Base-by-base conservation (phyloP, 2,888 invertebrate genomes). In the Ectemnius continuus region DNA sequence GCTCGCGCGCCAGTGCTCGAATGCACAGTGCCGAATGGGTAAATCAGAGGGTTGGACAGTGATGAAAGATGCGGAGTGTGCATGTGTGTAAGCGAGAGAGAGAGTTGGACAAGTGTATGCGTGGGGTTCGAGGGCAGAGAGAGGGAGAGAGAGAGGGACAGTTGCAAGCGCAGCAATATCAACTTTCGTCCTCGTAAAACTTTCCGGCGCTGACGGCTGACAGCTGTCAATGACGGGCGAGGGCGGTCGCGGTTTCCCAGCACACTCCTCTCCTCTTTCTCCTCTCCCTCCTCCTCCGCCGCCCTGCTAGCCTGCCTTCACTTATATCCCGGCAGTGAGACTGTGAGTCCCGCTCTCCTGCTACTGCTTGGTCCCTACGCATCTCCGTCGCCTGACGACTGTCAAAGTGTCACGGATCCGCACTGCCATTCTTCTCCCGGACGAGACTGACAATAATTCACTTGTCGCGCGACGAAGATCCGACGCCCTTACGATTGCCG, bases 161-260 rank as follows among this genome's bases (percentile, higher is more conserved):
- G 69, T 78, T 83, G 88, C 88, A 85, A 87, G 84, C 87, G 80
- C 85, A 85, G 88, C 87, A 86, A 88, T 89, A 87, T 89, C 85
- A 87, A 85, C 83, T 86, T 85, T 84, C 78, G 80, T 75, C 74
- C 78, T 81, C 79, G 85, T 84, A 82, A 86, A 89, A 88, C 84
- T 89, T 87, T 86, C 80, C 80, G 80, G 72, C 83, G 81, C 79
- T 84, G 86, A 88, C 87, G 83, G 82, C 84, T 87, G 87, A 87
- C 88, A 88, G 87, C 88, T 87, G 88, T 88, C 87, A 88, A 87
- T 86, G 82, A 78, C 77, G 82, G 73, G 76, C 69, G 80, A 64
- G 68, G 67, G 20, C 59, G 81, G 64, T 74, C 78, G 80, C 79
- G 81, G 79, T 79, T 81, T 79, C 77, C 74, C 74, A 74, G 64